phyloP scores from a whole-genome alignment of 2,113 vertebrate species.

The Meleagris gallopavo region DNA sequence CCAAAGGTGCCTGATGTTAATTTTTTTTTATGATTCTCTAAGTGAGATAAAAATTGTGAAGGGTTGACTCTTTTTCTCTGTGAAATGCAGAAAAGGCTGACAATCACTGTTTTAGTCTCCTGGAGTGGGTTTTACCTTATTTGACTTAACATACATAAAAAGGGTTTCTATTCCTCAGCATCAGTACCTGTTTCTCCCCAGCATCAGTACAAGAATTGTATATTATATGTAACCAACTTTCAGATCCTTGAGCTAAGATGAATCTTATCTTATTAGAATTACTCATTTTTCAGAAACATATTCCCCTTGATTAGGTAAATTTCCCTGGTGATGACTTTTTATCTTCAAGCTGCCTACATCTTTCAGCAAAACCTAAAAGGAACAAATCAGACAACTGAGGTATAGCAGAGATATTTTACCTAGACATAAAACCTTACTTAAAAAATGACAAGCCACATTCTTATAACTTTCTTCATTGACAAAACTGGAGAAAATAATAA shows the following conservation, averaged over 20 bases:
- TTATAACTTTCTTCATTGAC: neutral
- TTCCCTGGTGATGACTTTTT: neutral
- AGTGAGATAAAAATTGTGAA: neutral
- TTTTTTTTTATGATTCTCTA: neutral
- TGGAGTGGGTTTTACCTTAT: neutral
- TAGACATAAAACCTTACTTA: neutral
- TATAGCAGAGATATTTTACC: neutral
- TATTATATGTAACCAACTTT: neutral
- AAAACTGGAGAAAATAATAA: neutral
- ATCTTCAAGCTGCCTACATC: neutral
- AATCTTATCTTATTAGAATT: neutral
- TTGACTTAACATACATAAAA: neutral
- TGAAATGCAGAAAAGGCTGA: neutral
- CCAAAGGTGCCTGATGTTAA: neutral
- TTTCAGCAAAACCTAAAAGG: neutral
- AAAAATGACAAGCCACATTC: neutral
- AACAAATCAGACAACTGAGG: constrained; percentile 13
- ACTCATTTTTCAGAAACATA: neutral
- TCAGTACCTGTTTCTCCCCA: neutral
- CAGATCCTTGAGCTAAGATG: neutral
- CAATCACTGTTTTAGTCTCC: neutral
- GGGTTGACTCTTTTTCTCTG: neutral
- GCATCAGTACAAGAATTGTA: neutral
- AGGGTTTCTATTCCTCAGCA: neutral
- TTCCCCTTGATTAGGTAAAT: neutral